Base-by-base conservation (phyloP, 2,888 invertebrate genomes). In the Pachymerium ferrugineum region DNA sequence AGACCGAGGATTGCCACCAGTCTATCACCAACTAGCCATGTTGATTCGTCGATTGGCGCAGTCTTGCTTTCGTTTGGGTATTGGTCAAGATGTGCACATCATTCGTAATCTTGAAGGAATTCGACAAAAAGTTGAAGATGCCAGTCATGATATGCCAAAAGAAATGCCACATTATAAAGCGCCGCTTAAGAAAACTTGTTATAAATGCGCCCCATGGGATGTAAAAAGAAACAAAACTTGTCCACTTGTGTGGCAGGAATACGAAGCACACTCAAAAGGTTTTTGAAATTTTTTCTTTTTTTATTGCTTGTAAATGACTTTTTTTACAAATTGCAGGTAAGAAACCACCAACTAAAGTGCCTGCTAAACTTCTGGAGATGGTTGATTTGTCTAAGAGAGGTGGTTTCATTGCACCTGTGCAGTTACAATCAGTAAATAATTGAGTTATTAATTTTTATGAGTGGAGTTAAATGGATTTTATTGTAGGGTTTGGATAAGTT, bases 21-120 rank as follows among this genome's bases (percentile, higher is more conserved):
- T 31, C 3, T 72, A 72, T 47, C 72, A 72, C 47, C 72, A 72
- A 16, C 29, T 72, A 47, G 72, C 72, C 19, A 72, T 72, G 72
- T 29, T 72, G 25, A 72, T 72, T 25, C 47, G 72, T 4, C 47
- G 72, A 25, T 12, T 72, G n/a, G 72, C 72, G 8, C 72, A 72
- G 29, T 42, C 22, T 29, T 72, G 72, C 28, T 72, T 8, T 28
- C 8, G 47, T 14, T 28, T 72, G n/a, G 31, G 25, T 22, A 42
- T 72, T 47, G 72, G 72, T 28, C 47, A 54, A 8, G 72, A 72
- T 14, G 29, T 72, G 22, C 22, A 72, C 54, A 72, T 72, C 25
- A 54, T 72, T 47, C 72, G 72, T n/a, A 72, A 42, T 25, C 54
- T 72, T 10, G 72, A 72, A 29, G 72, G 38, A 31, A 72, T 72